Conservation (phyloP, 2,113 vertebrate species). For the Alces alces region DNA sequence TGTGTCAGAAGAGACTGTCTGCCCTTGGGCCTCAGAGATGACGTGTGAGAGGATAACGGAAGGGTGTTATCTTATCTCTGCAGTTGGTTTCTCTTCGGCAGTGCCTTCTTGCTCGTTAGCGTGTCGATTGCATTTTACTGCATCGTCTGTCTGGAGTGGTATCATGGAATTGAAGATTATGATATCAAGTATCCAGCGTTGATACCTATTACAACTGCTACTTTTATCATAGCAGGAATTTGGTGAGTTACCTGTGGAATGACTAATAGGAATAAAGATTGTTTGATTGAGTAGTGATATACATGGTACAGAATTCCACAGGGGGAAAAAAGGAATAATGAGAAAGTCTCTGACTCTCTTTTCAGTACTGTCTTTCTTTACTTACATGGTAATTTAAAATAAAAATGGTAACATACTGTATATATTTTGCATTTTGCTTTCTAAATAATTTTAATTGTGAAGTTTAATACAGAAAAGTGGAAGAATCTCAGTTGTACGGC, state of each 20-base stretch:
- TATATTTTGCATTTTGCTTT: background rate
- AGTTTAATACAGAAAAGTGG: background rate
- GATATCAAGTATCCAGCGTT: conserved; percentile 90
- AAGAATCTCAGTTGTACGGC: background rate
- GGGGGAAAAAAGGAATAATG: no score
- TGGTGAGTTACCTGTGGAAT: conserved; percentile 83
- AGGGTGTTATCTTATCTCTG: background rate
- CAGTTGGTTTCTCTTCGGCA: conserved; percentile 90
- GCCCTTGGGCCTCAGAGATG: background rate
- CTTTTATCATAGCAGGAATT: conserved; percentile 92
- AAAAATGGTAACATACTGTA: background rate
- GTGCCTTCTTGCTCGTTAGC: conserved; percentile 83
- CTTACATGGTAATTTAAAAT: background rate
- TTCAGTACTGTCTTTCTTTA: background rate
- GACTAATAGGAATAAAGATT: background rate
- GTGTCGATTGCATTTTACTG: conserved; percentile 89
- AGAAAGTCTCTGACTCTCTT: background rate
- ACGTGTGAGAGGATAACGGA: background rate
- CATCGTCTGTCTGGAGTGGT: conserved; percentile 95
- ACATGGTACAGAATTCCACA: background rate
- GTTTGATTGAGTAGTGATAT: background rate
- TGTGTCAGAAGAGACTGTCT: background rate
- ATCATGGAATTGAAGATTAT: conserved; percentile 89
- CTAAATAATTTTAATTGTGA: background rate
- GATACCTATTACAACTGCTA: conserved; percentile 89